Percentiles rank a stretch among this genome's conserved stretches.
phyloP scores from a whole-genome alignment of 2,797 vertebrate genomes.

The Pristis pectinata region DNA sequence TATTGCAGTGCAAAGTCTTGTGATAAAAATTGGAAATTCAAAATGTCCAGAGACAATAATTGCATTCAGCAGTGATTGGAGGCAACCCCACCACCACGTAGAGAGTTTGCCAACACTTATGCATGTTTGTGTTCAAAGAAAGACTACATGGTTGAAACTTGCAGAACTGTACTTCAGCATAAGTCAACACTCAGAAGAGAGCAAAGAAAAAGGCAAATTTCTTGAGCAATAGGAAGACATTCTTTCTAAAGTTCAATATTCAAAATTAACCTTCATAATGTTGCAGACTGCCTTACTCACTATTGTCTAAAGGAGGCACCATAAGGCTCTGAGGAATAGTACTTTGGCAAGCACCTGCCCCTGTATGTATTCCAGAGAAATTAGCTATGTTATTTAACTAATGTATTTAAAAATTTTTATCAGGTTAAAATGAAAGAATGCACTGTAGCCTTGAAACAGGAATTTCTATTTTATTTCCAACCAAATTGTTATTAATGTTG shows the following conservation, averaged over 20 bases:
- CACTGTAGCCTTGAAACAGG: background rate
- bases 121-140: background rate
- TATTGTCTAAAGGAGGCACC: background rate
- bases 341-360: background rate
- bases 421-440: background rate
- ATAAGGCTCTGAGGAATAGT: background rate
- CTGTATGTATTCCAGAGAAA: background rate
- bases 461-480: background rate
- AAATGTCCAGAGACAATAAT: background rate
- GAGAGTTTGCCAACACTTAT: background rate
- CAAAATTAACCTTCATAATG: background rate
- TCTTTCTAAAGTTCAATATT: background rate
- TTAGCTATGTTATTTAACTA: background rate
- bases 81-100: background rate
- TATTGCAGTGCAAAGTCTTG: background rate
- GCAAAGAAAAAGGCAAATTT: background rate
- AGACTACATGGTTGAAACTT: background rate
- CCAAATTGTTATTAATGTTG: background rate
- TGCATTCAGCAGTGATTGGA: background rate
- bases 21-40: background rate
- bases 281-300: background rate
- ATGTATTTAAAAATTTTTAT: background rate
- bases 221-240: too few relatives aligned
- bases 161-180: background rate
- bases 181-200: background rate